These are phyloP conservation scores for Drosophila robusta DNA, from an alignment of 2,888 invertebrate genomes.

Conservation along the genomic window DNA sequence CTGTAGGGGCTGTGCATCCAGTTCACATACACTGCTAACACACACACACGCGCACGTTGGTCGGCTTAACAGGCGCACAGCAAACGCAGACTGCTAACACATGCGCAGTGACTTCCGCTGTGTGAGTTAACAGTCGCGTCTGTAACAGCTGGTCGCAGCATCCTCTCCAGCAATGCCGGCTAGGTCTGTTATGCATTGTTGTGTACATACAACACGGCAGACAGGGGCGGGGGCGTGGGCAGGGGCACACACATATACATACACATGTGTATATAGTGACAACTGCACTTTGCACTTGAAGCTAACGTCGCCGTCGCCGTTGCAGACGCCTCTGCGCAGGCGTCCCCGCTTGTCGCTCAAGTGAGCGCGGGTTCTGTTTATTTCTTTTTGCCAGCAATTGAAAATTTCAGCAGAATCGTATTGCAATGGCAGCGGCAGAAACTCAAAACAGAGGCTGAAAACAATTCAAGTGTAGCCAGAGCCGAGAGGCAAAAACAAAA, in stretches of 20 bases:
- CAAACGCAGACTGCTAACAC: slow-evolving; percentile 17
- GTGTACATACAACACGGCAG: background rate
- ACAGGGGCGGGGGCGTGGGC: background rate
- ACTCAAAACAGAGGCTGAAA: slow-evolving; percentile 33
- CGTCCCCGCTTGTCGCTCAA: slow-evolving; percentile 35
- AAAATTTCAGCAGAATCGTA: slow-evolving; percentile 48
- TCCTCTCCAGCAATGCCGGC: background rate
- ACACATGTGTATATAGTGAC: background rate
- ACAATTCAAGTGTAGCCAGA: slow-evolving; percentile 64
- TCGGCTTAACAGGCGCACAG: slow-evolving; percentile 33
- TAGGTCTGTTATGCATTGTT: slow-evolving; percentile 8
- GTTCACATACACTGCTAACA: background rate
- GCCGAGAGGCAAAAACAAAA: slow-evolving; percentile 34
- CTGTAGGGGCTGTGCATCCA: slow-evolving; percentile 6
- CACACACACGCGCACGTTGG: background rate
- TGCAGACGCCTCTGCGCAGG: slow-evolving; percentile 43
- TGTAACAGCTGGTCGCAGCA: slow-evolving; percentile 23
- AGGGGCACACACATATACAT: background rate
- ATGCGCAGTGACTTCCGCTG: slow-evolving; percentile 38
- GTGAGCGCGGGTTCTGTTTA: slow-evolving; percentile 13
- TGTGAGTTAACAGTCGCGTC: slow-evolving; percentile 26
- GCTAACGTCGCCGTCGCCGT: slow-evolving; percentile 5
- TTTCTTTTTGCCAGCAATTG: slow-evolving; percentile 43
- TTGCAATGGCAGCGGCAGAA: slow-evolving; percentile 2
- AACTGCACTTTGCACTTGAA: slow-evolving; percentile 42